Conservation (phyloP, 2,888 invertebrate genomes). For the Seladonia tumulorum region DNA sequence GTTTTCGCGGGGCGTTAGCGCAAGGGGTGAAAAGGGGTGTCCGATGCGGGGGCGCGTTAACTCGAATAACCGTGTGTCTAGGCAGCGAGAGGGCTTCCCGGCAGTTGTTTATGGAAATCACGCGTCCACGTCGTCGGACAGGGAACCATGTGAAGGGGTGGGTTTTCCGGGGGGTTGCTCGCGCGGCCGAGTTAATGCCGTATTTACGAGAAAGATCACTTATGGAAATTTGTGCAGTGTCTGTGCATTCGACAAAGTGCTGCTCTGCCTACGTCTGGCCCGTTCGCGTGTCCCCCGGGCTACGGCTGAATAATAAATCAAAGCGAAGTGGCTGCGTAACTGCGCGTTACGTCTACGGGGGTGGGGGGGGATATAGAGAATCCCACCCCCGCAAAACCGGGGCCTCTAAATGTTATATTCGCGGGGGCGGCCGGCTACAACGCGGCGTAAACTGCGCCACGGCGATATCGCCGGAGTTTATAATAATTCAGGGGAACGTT, state of each 20-base stretch:
- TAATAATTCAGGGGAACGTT: constrained; percentile 54
- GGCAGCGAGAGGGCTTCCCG: neutral
- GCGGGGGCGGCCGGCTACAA: constrained; percentile 10
- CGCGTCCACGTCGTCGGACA: constrained; percentile 4
- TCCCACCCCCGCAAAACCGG: neutral
- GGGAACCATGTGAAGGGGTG: neutral
- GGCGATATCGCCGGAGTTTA: constrained; percentile 45
- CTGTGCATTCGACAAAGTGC: constrained; percentile 53
- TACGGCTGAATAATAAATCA: constrained; percentile 51
- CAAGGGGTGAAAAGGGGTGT: neutral
- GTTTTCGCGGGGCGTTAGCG: neutral
- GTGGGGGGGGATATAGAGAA: neutral
- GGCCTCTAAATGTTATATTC: constrained; percentile 39
- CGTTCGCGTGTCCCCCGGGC: neutral
- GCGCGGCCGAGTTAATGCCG: constrained; percentile 1
- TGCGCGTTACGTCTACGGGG: constrained; percentile 39
- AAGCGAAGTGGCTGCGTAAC: constrained; percentile 51
- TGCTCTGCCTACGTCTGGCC: constrained; percentile 25
- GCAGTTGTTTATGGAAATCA: constrained; percentile 32
- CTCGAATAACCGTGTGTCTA: neutral
- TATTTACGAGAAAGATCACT: constrained; percentile 51
- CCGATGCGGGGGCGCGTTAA: neutral
- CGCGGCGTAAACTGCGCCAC: constrained; percentile 14
- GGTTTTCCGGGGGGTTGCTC: neutral
- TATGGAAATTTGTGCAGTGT: constrained; percentile 49